Evolutionary conservation across 1,140 invertebrate species (phyloP), one percentile per base, ranked within the genome.

Genomic region (Drosophila parvula): DNA sequence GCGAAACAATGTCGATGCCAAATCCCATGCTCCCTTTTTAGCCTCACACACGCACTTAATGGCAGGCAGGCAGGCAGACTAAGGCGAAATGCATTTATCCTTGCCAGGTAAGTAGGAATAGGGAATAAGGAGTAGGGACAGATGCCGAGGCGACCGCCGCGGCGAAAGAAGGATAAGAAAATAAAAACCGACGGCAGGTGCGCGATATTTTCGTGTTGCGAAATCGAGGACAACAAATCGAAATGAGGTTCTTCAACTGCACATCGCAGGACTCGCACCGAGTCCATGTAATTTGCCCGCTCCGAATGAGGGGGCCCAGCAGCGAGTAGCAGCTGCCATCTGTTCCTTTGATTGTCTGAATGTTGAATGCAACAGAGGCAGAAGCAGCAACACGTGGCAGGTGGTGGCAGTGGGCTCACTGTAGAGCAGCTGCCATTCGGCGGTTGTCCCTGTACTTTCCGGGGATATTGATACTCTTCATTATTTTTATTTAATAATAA

Each of bases 221-320:
- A 67, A 75, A 75, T 80, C 63, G 78, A 67, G 67, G 60, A 71
- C 69, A 65, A 86, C 69, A 65, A 86, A 81, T 78, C 69, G 78
- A 81, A 62, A 68, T 79, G 78, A 73, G 62, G 76, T 74, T 76
- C 41, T 74, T 75, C 56, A 79, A 84, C 62, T 84, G 71, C 65
- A 70, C 47, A 48, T 57, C 70, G 74, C 69, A 85, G 80, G 78
- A 81, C 74, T 50, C 28, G 63, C 57, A 56, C 62, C 63, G 53
- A 81, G 47, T 61, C 53, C 79, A 71, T 85, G 82, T 86, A 81
- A 85, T 85, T 85, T 86, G 78, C 62, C 82, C 57, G 60, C 58
- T 65, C 48, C 9, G 12, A 6, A 34, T 22, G n/a, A 60, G 45
- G 40, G 62, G 28, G 51, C 18, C 30, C 30, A 7, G 30, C 51